phyloP scores from a whole-genome alignment of 2,888 invertebrate species.

The Dasysyrphus tricinctus region DNA sequence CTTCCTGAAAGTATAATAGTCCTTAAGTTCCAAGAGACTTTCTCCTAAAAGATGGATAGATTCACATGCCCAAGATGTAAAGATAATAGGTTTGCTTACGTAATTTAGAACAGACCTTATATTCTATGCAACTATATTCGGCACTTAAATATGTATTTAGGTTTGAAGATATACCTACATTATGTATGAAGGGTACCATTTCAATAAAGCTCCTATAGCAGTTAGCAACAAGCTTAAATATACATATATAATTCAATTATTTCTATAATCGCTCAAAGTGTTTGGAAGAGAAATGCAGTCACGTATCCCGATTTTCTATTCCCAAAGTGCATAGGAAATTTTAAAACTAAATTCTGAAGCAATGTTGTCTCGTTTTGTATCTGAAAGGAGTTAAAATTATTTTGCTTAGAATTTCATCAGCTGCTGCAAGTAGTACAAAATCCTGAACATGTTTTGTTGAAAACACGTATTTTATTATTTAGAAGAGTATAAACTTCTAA shows the following conservation, averaged over 20 bases:
- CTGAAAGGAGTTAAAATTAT: neutral
- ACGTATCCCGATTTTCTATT: slow-evolving; percentile 51
- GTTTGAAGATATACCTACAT: neutral
- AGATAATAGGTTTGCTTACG: slow-evolving; percentile 8
- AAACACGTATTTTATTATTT: slow-evolving; percentile 10
- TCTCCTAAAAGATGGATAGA: neutral
- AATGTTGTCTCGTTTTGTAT: neutral
- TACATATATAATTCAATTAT: slow-evolving; percentile 14
- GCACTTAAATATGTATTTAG: neutral
- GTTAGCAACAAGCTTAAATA: neutral
- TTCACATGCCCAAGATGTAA: slow-evolving; percentile 12
- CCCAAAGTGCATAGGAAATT: slow-evolving; percentile 28
- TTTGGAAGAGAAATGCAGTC: slow-evolving; percentile 21
- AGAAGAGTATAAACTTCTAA: neutral
- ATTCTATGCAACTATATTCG: neutral
- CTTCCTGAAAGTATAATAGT: slow-evolving; percentile 5
- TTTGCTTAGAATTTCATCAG: neutral
- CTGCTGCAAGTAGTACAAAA: neutral
- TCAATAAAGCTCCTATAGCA: neutral
- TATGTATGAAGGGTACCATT: neutral
- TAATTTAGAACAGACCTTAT: neutral
- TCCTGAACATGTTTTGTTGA: neutral
- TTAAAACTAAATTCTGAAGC: neutral
- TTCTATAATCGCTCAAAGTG: slow-evolving; percentile 21
- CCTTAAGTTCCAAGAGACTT: neutral